Percentiles rank a stretch among this genome's conserved stretches.
Evolutionary conservation across 2,113 vertebrate genomes (phyloP).

Genomic region (Channa maculata): DNA sequence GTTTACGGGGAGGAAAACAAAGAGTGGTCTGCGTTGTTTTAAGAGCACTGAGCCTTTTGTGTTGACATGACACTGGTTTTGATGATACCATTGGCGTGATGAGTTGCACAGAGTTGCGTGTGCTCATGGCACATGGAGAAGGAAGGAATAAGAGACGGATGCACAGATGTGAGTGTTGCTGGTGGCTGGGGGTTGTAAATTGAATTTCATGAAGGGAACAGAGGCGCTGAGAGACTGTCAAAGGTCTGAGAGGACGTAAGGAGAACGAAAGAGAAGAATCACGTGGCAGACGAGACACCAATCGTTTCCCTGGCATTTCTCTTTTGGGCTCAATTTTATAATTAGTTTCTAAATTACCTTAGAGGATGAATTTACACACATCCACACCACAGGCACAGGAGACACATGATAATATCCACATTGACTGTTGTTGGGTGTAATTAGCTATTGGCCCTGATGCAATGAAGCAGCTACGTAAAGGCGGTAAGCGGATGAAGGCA

Average conservation of each 20-base stretch:
- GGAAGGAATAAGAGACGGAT: conserved; percentile 1
- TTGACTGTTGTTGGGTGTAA: background rate
- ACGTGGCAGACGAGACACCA: conserved; percentile 6
- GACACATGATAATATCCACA: no score
- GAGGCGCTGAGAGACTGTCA: conserved; percentile 19
- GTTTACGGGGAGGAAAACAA: conserved; percentile 32
- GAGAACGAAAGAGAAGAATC: conserved; percentile 22
- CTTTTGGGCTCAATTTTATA: background rate
- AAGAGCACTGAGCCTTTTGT: conserved; percentile 25
- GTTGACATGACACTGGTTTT: conserved; percentile 13
- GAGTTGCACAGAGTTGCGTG: background rate
- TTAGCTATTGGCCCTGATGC: background rate
- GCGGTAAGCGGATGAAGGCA: no score
- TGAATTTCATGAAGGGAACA: conserved; percentile 43
- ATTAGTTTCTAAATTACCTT: conserved; percentile 3
- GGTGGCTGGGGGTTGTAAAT: conserved; percentile 12
- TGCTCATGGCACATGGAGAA: background rate
- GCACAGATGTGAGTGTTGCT: background rate
- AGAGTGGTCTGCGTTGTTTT: conserved; percentile 4
- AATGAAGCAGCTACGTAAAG: no score
- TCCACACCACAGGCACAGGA: no score
- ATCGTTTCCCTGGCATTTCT: no score
- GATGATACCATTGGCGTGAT: conserved; percentile 14
- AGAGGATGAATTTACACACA: background rate
- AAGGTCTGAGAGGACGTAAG: conserved; percentile 35